A percentile compares a stretch with the other conserved stretches of the same genome.
Evolutionary conservation across 2,888 invertebrate species (phyloP).

Genomic region (Eurytoma adleriae): DNA sequence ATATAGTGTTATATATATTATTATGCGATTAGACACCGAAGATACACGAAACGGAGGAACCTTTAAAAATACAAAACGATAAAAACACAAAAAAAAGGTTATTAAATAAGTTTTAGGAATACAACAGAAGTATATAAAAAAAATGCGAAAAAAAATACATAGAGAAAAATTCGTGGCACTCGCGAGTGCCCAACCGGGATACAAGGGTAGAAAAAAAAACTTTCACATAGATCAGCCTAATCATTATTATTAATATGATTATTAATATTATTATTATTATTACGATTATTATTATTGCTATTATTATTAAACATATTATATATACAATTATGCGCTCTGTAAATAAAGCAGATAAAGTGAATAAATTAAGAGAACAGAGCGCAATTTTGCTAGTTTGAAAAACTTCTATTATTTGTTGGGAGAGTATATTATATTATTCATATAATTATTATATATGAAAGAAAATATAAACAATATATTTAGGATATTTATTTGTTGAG

Average conservation of each 20-base stretch:
- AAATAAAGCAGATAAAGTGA: neutral
- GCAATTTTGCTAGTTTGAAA: constrained; percentile 34
- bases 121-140: constrained; percentile 17
- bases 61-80: constrained; percentile 46
- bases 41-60: constrained; percentile 43
- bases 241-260: constrained; percentile 52
- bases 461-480: constrained; percentile 72
- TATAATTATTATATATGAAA: constrained; percentile 67
- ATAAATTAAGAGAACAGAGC: constrained; percentile 13
- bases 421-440: constrained; percentile 71
- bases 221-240: constrained; percentile 69
- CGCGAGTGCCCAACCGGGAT: constrained; percentile 68
- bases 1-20: constrained; percentile 8
- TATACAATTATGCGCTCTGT: constrained; percentile 56
- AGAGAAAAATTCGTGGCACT: constrained; percentile 17
- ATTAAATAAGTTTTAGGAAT: constrained; percentile 48
- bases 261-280: constrained; percentile 56
- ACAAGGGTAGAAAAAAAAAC: constrained; percentile 74
- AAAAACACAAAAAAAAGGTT: constrained; percentile 53
- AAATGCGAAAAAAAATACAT: constrained; percentile 55
- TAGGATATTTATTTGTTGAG: constrained; percentile 75
- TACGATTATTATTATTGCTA: too few relatives aligned
- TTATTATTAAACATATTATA: constrained; percentile 56
- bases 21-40: neutral
- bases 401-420: constrained; percentile 73